Percentiles rank a stretch among this genome's conserved stretches.
Conservation (phyloP, 2,113 vertebrate species). For the Eonycteris spelaea region DNA sequence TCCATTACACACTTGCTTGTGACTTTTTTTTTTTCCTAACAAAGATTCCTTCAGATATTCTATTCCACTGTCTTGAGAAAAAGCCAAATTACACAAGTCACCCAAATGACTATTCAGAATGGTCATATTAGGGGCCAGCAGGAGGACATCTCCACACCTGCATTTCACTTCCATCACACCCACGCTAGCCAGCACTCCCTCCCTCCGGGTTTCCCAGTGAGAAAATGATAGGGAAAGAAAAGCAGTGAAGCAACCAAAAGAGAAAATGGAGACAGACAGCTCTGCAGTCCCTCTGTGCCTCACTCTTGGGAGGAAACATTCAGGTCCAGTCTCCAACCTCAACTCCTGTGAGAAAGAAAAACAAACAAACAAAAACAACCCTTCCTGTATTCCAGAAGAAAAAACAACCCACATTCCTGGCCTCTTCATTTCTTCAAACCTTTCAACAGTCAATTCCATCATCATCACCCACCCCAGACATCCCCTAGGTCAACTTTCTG, state of each 20-base stretch:
- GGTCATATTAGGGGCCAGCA: background rate
- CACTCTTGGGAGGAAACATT: background rate
- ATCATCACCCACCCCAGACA: background rate
- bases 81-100: conserved; percentile 9
- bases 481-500: background rate
- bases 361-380: background rate
- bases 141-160: background rate
- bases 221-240: background rate
- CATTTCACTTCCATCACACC: background rate
- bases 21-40: background rate
- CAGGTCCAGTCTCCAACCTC: background rate
- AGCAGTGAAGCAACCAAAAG: background rate
- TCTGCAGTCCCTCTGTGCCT: background rate
- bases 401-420: background rate
- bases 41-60: background rate
- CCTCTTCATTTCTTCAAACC: background rate
- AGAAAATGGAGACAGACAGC: conserved; percentile 32
- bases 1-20: background rate
- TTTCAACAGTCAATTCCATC: background rate
- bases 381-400: background rate
- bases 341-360: background rate
- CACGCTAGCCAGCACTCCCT: background rate
- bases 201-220: background rate
- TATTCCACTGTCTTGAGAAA: background rate
- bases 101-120: background rate